Evolutionary conservation across 2,113 vertebrate genomes (phyloP).

Genomic region (Chaetops frenatus): DNA sequence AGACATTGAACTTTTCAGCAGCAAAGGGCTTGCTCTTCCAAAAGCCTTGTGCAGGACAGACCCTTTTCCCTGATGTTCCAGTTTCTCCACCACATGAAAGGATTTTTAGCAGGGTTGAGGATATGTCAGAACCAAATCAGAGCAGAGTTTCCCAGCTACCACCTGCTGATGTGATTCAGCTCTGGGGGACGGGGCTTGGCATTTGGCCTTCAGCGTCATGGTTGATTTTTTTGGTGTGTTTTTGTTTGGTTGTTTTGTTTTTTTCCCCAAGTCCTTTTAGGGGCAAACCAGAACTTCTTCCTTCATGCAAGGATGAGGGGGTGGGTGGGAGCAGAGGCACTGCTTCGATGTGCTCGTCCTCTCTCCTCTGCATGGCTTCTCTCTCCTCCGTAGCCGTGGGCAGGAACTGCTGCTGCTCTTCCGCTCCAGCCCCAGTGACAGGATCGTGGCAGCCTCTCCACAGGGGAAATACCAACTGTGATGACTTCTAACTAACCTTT

Average conservation of each 20-base stretch:
- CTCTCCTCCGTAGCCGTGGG: background rate
- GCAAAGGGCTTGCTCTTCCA: background rate
- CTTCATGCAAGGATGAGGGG: background rate
- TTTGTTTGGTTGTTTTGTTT: background rate
- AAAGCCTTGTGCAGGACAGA: background rate
- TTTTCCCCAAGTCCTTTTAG: background rate
- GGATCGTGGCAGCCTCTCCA: background rate
- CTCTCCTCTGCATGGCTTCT: background rate
- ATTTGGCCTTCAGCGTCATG: background rate
- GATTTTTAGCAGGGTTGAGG: background rate
- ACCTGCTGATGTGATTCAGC: background rate
- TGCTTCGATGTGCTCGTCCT: background rate
- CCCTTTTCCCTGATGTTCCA: background rate
- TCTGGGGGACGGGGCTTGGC: background rate
- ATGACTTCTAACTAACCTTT: conserved; percentile 34
- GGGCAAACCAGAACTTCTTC: background rate
- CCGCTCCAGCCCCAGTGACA: conserved; percentile 1
- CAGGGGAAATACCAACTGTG: background rate
- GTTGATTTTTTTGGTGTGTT: background rate
- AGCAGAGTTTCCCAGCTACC: background rate
- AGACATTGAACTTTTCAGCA: background rate
- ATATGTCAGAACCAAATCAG: background rate
- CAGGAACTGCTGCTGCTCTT: background rate
- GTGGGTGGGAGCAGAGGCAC: background rate
- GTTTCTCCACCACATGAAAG: background rate